Evolutionary conservation across 2,113 vertebrate genomes (phyloP).

Genomic region (Quiscalus mexicanus): DNA sequence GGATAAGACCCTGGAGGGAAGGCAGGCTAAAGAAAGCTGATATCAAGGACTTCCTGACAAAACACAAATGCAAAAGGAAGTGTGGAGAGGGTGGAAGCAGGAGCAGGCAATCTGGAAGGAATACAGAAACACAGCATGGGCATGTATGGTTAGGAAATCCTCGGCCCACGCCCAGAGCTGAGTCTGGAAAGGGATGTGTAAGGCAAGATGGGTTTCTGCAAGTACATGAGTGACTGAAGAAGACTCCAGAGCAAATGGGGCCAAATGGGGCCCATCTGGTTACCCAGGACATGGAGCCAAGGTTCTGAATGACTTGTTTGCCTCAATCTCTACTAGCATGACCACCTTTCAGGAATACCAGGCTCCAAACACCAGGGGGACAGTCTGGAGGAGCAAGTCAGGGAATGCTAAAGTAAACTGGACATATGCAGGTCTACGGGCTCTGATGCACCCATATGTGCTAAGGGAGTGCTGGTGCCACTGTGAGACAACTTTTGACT

Average conservation of each 20-base stretch:
- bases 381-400: not conserved
- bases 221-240: not conserved
- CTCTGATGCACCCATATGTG: not conserved
- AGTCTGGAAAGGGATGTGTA: not conserved
- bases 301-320: not conserved
- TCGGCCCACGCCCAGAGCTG: not conserved
- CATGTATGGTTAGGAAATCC: not conserved
- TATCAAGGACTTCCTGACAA: not conserved
- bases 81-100: not conserved
- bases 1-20: not conserved
- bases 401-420: not conserved
- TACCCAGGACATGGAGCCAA: not conserved
- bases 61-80: not conserved
- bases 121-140: not conserved
- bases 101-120: not conserved
- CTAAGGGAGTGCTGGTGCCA: not conserved
- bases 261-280: not conserved
- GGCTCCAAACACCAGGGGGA: not conserved
- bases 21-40: not conserved
- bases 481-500: not conserved
- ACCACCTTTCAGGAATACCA: not conserved
- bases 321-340: not conserved
- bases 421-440: rapidly evolving
- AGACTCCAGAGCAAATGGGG: not conserved
- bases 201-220: not conserved